A percentile compares a stretch with the other conserved stretches of the same genome.
These are phyloP conservation scores for Cirrhinus molitorella DNA, from an alignment of 2,797 vertebrate species.

Conservation along the genomic window DNA sequence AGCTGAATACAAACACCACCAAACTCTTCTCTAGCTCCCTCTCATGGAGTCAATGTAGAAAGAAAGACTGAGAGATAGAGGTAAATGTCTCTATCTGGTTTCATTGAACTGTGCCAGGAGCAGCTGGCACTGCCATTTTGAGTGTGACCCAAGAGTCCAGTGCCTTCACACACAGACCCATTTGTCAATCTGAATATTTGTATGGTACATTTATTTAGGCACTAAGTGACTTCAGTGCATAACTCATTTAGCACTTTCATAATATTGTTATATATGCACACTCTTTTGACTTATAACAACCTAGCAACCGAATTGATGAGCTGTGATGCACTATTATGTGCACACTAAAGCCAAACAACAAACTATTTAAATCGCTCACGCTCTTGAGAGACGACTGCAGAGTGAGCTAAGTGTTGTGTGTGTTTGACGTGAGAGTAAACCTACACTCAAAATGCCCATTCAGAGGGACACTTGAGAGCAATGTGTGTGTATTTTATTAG, in stretches of 20 bases:
- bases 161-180: not conserved
- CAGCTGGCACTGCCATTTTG: constrained; percentile 12
- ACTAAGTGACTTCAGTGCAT: not conserved
- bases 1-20: not conserved
- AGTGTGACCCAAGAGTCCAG: constrained; percentile 21
- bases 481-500: not conserved
- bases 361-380: not conserved
- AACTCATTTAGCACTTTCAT: not conserved
- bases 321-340: not conserved
- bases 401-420: not conserved
- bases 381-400: not conserved
- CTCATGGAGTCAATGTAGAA: constrained; percentile 30
- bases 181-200: constrained; percentile 4
- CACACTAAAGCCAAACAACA: not conserved
- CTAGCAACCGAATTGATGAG: not conserved
- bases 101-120: constrained; percentile 3
- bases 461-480: constrained; percentile 5
- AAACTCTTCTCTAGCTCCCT: constrained; percentile 41
- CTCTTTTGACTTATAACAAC: not conserved
- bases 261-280: not conserved
- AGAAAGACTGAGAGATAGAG: constrained; percentile 8
- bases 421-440: not conserved
- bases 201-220: not conserved
- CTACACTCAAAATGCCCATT: not conserved
- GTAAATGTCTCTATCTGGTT: constrained; percentile 16